A percentile compares a stretch with the other conserved stretches of the same genome.
Conservation (phyloP, 2,113 vertebrate species). For the Polypterus bichir region DNA sequence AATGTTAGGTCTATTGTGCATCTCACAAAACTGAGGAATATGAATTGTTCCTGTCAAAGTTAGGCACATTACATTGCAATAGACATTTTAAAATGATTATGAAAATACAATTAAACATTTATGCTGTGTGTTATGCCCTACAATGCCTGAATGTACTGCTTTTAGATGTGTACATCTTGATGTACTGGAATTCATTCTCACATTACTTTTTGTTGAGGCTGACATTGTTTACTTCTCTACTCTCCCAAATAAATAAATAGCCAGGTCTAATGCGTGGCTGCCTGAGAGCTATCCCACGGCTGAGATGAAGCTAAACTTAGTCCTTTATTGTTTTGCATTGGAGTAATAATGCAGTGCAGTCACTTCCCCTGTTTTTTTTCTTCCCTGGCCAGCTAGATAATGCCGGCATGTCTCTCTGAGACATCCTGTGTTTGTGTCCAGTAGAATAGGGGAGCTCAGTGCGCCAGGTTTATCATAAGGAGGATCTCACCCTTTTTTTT, state of each 20-base stretch:
- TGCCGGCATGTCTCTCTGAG: conserved; percentile 75
- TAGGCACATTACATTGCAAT: no score
- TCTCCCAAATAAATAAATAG: conserved; percentile 27
- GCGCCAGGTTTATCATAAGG: conserved; percentile 54
- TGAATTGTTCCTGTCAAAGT: no score
- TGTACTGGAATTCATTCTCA: no score
- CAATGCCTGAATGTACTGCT: no score
- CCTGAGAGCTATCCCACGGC: conserved; percentile 35
- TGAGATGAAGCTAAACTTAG: conserved; percentile 73
- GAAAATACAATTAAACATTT: no score
- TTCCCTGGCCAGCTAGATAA: conserved; percentile 63
- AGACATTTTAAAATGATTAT: no score
- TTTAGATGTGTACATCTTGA: no score
- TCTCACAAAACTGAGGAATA: no score
- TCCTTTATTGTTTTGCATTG: conserved; percentile 66
- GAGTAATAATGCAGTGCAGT: conserved; percentile 54
- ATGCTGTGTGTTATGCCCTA: no score
- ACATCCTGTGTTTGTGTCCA: conserved; percentile 96
- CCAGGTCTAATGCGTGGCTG: conserved; percentile 31
- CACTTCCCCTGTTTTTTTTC: conserved; percentile 73
- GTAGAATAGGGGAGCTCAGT: conserved; percentile 71
- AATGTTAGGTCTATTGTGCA: no score
- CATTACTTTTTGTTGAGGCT: neutral
- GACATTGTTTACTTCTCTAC: conserved; percentile 23
- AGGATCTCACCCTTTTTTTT: conserved; percentile 50